Base-by-base conservation (phyloP, 2,113 vertebrate genomes). In the Emydura subglobosa region DNA sequence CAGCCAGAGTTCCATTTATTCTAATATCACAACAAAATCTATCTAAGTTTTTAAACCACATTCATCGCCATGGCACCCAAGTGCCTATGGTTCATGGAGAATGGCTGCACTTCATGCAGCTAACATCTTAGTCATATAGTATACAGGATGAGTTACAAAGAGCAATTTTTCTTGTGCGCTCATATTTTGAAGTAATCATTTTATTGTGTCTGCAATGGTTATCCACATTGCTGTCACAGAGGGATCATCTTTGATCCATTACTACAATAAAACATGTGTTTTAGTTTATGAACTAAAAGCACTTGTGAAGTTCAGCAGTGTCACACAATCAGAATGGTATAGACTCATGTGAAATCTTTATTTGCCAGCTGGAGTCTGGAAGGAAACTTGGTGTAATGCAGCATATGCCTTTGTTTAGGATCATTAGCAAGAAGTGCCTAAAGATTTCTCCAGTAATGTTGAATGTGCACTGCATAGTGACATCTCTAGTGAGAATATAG, bases 401-500 rank as follows among this genome's bases (percentile, higher is more conserved):
- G 17, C 90, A 85, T 76, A 82, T 79, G 24, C 92, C 82, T 93
- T 72, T 78, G 51, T 68, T 85, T 54, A 74, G 88, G 78, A 96
- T 93, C 72, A 89, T 79, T 91, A 81, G 92, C 96, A 85, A 94
- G 85, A 68, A 80, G 25, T 24, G 87, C 31, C 76, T 95, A 34
- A 90, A 95, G 57, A 55, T 94, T 91, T 83, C 61, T 91, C 83
- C 7, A 7, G 49, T 90, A 89, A 79, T 0, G 0, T 89, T 57
- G 82, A 88, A 21, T 78, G 95, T 95, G 86, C 83, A 65, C 86
- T 95, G 80, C 79, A 92, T 81, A 90, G 61, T 95, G 90, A 97
- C 86, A 96, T 97, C 55, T 95, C 55, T 14, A 97, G 95, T 97
- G 97, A 97, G 96, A 97, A 97, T 97, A 97, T 92, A 95, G 94